Evolutionary conservation across 2,888 invertebrate species (phyloP), one percentile per base, ranked within the genome.

Genomic region (Lobophora halterata): DNA sequence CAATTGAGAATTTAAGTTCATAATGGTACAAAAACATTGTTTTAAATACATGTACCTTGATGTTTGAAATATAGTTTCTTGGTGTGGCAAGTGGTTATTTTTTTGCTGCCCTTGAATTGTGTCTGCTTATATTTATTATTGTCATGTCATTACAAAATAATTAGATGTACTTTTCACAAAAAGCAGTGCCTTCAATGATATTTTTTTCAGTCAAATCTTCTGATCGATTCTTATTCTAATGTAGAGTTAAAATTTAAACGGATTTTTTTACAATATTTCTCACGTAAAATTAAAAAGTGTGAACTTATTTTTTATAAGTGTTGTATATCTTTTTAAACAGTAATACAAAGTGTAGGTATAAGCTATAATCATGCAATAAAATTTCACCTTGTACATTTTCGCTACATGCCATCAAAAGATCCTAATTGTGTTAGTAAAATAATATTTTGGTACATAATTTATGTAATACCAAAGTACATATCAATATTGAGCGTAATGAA

Each of bases 101-200:
- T 14, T 14, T 27, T 17, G 27, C 12, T 27, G 11, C 12, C 28
- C 10, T 37, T 20, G 6, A 20, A 27, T 20, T 24, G 36, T 25
- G 23, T 14, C 5, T 13, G 24, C 14, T 25, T 20, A 14, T 10
- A 6, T 14, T 10, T 23, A 7, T 20, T 8, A 8, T 3, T 14
- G 5, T 1, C 6, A 7, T 5, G 23, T 26, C n/a, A 12, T 33
- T 29, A 9, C 12, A 67, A 58, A 50, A n/a, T n/a, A n/a, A 52
- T 52, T 53, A 34, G 23, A 44, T 46, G 33, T 55, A 20, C 32
- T 58, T 63, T 63, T 58, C 58, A 58, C 58, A 61, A 65, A 75
- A 73, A 70, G 73, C 81, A 82, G 83, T 83, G 83, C 83, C 83
- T 83, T 83, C 68, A 65, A 65, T 64, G 67, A 62, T 64, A 65